Conservation (phyloP, 2,888 invertebrate genomes). For the Chymomyza procnemis region DNA sequence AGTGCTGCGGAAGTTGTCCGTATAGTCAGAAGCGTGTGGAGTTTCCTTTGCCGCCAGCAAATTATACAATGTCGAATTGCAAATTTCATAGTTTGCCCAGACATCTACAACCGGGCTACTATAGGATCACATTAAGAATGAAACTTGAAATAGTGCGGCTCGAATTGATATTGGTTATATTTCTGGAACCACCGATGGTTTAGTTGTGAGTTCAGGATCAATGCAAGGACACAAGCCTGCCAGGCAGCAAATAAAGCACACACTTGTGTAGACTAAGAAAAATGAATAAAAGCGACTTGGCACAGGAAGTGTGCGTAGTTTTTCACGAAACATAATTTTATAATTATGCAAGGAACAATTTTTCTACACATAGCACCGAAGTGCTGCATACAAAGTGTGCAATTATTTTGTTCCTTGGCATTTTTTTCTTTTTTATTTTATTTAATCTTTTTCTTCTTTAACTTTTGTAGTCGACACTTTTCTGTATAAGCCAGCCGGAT, state of each 20-base stretch:
- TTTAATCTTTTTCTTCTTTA: background rate
- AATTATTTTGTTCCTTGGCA: conserved; percentile 62
- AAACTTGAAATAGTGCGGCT: background rate
- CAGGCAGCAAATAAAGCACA: background rate
- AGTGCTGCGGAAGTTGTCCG: too few species aligned
- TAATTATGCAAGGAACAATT: conserved; percentile 60
- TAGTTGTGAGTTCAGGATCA: background rate
- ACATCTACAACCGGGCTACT: too few species aligned
- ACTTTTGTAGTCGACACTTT: background rate
- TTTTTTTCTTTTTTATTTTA: conserved; percentile 53
- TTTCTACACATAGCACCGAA: conserved; percentile 4
- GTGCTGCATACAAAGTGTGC: conserved; percentile 31
- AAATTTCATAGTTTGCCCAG: too few species aligned
- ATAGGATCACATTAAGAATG: too few species aligned
- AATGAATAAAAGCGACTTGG: background rate
- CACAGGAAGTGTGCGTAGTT: conserved; percentile 65
- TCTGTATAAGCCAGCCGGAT: background rate
- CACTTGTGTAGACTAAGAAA: background rate
- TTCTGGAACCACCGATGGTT: background rate
- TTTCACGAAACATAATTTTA: conserved; percentile 66
- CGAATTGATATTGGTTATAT: background rate
- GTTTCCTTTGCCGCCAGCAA: too few species aligned
- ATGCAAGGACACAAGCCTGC: background rate
- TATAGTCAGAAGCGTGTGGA: too few species aligned
- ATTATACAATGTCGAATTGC: too few species aligned